Conservation (phyloP, 2,888 invertebrate species). For the Cylindroiulus punctatus region DNA sequence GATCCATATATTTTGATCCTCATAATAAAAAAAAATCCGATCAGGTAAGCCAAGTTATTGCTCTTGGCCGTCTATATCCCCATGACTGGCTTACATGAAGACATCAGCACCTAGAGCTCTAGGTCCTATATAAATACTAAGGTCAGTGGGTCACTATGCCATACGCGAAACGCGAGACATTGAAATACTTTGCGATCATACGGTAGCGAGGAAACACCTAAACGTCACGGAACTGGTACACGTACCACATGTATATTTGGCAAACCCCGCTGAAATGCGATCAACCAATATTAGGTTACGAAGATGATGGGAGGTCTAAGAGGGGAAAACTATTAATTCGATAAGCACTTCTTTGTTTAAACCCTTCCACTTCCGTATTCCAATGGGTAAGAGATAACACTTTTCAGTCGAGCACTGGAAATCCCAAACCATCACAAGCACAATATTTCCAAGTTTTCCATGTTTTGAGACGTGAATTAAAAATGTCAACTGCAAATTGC, state of each 20-base stretch:
- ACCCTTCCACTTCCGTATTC: constrained; percentile 4
- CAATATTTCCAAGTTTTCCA: background rate
- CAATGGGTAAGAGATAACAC: background rate
- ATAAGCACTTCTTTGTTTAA: background rate
- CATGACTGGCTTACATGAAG: background rate
- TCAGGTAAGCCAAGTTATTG: background rate
- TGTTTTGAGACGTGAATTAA: background rate
- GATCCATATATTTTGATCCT: too few species aligned
- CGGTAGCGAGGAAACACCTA: background rate
- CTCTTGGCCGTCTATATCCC: background rate
- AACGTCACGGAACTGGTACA: background rate
- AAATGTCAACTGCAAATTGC: background rate
- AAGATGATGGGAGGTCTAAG: background rate
- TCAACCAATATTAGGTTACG: constrained; percentile 6
- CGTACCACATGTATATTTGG: background rate
- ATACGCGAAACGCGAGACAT: background rate
- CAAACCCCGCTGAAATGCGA: background rate
- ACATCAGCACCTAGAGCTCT: background rate
- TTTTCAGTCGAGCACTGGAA: background rate
- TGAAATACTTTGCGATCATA: constrained; percentile 40
- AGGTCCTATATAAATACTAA: constrained; percentile 17
- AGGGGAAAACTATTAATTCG: background rate
- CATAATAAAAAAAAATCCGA: background rate
- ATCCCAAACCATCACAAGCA: background rate
- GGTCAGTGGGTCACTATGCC: constrained; percentile 45